phyloP scores from a whole-genome alignment of 2,888 invertebrate species.

The Argynnis bischoffii region DNA sequence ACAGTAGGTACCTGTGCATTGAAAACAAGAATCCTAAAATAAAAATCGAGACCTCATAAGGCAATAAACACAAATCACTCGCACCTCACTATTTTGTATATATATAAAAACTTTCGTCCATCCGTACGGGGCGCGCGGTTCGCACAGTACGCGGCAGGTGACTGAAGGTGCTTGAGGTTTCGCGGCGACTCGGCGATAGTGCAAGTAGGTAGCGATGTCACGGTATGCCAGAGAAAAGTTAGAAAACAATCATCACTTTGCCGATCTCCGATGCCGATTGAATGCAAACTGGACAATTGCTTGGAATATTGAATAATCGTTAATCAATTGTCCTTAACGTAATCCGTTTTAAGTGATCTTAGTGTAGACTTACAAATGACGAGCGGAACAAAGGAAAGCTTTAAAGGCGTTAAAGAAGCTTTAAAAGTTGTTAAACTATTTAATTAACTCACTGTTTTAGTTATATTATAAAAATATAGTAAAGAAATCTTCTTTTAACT shows the following conservation, averaged over 20 bases:
- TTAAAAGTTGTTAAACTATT: neutral
- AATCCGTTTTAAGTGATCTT: constrained; percentile 21
- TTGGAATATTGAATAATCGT: constrained; percentile 58
- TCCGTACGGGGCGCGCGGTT: constrained; percentile 28
- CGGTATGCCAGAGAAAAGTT: constrained; percentile 66
- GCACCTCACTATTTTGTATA: constrained; percentile 31
- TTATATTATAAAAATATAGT: too few relatives aligned
- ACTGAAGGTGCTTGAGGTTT: constrained; percentile 50
- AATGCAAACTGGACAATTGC: constrained; percentile 57
- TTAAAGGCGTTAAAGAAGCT: constrained; percentile 1
- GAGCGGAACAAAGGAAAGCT: constrained; percentile 8
- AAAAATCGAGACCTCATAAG: constrained; percentile 37
- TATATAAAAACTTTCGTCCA: constrained; percentile 19
- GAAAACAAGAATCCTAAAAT: constrained; percentile 16
- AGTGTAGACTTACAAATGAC: constrained; percentile 20
- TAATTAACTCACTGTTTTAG: too few relatives aligned
- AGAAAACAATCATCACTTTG: constrained; percentile 63
- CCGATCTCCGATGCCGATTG: constrained; percentile 54
- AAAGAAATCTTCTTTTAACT: too few relatives aligned
- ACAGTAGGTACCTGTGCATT: constrained; percentile 28
- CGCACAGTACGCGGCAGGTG: constrained; percentile 66
- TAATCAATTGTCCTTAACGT: constrained; percentile 32
- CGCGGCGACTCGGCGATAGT: constrained; percentile 24
- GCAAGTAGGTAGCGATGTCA: constrained; percentile 69
- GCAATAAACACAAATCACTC: constrained; percentile 30